Conservation (phyloP, 2,797 vertebrate genomes). For the Lerista edwardsae region DNA sequence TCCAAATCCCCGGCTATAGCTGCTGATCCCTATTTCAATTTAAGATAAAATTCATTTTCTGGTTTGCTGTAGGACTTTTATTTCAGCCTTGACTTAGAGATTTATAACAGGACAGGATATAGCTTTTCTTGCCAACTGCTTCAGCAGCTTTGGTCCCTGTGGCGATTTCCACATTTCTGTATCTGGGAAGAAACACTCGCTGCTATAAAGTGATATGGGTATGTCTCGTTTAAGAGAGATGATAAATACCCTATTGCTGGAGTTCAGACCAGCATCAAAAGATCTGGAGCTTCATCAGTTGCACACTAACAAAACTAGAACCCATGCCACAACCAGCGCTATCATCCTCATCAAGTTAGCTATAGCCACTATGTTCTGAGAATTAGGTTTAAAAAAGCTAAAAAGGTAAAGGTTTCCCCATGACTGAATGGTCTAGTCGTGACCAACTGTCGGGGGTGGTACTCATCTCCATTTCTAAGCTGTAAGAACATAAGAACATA, state of each 20-base stretch:
- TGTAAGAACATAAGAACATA: no score
- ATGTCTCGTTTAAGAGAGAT: conserved; percentile 41
- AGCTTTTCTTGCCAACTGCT: conserved; percentile 67
- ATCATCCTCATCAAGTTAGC: not conserved
- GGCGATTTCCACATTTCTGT: conserved; percentile 54
- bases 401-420: no score
- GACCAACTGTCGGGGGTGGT: no score
- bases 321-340: conserved; percentile 10
- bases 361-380: no score
- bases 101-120: conserved; percentile 66
- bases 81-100: conserved; percentile 73
- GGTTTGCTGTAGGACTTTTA: conserved; percentile 71
- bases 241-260: conserved; percentile 57
- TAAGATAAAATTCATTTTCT: conserved; percentile 78
- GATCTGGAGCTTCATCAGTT: not conserved
- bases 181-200: conserved; percentile 45
- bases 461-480: no score
- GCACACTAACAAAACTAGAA: not conserved
- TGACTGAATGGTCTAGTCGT: no score
- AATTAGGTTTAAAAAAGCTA: no score
- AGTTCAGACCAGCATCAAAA: conserved; percentile 19
- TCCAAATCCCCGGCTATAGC: conserved; percentile 72
- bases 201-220: conserved; percentile 44
- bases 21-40: conserved; percentile 73
- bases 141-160: conserved; percentile 50